Conservation (phyloP, 2,797 vertebrate species). For the Galagoides demidoff region DNA sequence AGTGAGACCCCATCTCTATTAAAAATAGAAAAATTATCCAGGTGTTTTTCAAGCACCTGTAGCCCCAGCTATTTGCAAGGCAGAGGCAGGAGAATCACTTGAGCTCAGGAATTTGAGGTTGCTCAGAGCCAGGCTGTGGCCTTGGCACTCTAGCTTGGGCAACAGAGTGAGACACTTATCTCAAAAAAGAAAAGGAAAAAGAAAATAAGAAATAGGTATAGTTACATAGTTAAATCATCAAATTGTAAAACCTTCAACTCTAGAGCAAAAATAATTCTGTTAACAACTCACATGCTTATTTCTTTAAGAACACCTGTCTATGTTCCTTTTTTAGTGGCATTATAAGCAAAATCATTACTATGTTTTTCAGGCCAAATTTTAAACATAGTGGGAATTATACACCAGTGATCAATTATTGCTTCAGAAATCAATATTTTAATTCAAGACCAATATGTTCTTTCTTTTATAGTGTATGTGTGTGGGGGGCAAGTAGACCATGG, state of each 20-base stretch:
- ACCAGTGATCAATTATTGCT: neutral
- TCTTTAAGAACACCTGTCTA: neutral
- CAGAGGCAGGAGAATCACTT: too few species aligned
- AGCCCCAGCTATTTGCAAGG: too few species aligned
- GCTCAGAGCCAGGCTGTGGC: too few species aligned
- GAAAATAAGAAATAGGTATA: neutral
- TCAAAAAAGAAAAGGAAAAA: neutral
- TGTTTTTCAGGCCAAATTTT: neutral
- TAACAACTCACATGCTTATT: neutral
- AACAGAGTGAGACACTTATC: too few species aligned
- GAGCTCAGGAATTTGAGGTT: too few species aligned
- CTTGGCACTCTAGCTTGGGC: too few species aligned
- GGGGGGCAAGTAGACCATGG: neutral
- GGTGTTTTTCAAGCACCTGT: too few species aligned
- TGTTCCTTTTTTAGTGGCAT: neutral
- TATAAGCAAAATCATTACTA: neutral
- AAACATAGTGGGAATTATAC: neutral
- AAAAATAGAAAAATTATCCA: too few species aligned
- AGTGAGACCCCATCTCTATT: too few species aligned
- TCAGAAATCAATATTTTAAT: slow-evolving; percentile 42
- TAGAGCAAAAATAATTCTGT: neutral
- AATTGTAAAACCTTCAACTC: neutral
- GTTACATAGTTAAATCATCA: neutral
- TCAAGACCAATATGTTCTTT: slow-evolving; percentile 32
- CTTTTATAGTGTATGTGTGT: neutral